Evolutionary conservation across 2,888 invertebrate genomes (phyloP).

Genomic region (Agonopterix arenella): DNA sequence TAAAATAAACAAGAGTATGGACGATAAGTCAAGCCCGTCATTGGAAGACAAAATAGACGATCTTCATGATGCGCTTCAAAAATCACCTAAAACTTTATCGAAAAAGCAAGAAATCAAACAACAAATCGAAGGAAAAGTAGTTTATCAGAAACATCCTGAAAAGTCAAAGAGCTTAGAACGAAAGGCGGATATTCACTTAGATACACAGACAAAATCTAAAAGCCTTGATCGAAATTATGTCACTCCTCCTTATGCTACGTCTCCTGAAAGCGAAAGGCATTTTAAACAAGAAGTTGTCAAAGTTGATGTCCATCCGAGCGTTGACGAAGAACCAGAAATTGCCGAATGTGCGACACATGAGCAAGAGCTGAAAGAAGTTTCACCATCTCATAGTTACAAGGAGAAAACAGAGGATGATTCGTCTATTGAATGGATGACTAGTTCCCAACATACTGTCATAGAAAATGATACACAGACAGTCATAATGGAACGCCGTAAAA

Average conservation of each 20-base stretch:
- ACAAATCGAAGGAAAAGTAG: slow-evolving; percentile 79
- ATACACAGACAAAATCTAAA: slow-evolving; percentile 78
- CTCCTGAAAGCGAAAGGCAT: slow-evolving; percentile 61
- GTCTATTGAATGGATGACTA: slow-evolving; percentile 66
- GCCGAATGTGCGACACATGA: slow-evolving; percentile 15
- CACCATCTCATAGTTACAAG: slow-evolving; percentile 57
- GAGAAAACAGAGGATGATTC: slow-evolving; percentile 68
- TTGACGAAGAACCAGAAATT: slow-evolving; percentile 36
- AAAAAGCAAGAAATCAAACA: slow-evolving; percentile 79
- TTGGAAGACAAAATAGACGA: slow-evolving; percentile 79
- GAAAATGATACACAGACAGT: slow-evolving; percentile 79
- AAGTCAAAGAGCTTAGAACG: slow-evolving; percentile 83
- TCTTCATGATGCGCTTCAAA: slow-evolving; percentile 65
- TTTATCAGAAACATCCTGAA: slow-evolving; percentile 76
- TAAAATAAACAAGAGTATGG: slow-evolving; percentile 79
- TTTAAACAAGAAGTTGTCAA: slow-evolving; percentile 68
- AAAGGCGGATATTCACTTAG: slow-evolving; percentile 76
- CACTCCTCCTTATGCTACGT: slow-evolving; percentile 43
- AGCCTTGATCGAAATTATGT: slow-evolving; percentile 82
- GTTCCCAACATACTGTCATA: slow-evolving; percentile 59
- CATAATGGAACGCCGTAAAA: slow-evolving; percentile 77
- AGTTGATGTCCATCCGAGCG: slow-evolving; percentile 64
- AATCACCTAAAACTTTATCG: slow-evolving; percentile 77
- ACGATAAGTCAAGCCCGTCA: slow-evolving; percentile 77
- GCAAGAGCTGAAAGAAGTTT: slow-evolving; percentile 38